phyloP scores from a whole-genome alignment of 2,797 vertebrate species.

The Catamblyrhynchus diadema region DNA sequence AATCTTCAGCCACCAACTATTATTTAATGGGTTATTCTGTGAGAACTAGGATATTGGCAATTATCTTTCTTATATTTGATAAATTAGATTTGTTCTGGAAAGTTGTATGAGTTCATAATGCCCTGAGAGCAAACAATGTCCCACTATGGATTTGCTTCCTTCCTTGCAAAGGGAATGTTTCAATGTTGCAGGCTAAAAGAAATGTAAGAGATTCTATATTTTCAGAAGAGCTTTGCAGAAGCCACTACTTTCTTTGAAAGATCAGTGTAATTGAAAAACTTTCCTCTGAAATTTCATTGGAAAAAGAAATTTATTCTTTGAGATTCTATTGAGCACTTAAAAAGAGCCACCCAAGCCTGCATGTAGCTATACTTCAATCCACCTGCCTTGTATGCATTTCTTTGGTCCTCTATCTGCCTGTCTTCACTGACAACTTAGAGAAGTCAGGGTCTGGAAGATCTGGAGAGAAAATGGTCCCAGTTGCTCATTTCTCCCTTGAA shows the following conservation, averaged over 20 bases:
- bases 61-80: not conserved
- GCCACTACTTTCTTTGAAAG: not conserved
- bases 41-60: not conserved
- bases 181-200: not conserved
- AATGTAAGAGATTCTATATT: not conserved
- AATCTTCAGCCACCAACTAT: not conserved
- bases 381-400: not conserved
- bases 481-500: not conserved
- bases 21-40: not conserved
- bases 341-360: not conserved
- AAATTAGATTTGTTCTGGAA: not conserved
- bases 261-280: not conserved
- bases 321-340: not conserved
- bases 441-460: not conserved
- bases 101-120: not conserved
- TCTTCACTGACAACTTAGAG: not conserved
- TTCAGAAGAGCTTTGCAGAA: not conserved
- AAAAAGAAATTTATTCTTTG: not conserved
- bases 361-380: not conserved
- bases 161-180: not conserved
- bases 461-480: not conserved
- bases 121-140: not conserved
- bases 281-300: not conserved
- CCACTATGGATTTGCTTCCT: not conserved
- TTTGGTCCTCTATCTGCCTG: not conserved